Conservation (phyloP, 2,888 invertebrate genomes). For the Ochropleura plecta region DNA sequence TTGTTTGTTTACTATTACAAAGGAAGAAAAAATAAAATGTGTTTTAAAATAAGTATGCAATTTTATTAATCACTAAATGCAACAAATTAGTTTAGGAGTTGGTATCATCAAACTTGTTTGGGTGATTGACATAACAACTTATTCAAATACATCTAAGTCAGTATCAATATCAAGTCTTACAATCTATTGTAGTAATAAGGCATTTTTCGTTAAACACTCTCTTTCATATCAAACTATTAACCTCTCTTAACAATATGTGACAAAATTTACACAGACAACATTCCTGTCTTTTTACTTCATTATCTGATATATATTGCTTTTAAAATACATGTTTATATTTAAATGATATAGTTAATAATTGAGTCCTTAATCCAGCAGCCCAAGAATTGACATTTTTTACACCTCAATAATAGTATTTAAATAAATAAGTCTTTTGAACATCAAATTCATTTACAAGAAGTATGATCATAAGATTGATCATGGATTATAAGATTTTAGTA, state of each 20-base stretch:
- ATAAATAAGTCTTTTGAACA: conserved; percentile 47
- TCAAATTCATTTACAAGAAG: conserved; percentile 41
- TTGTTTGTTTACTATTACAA: conserved; percentile 38
- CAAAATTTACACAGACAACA: conserved; percentile 84
- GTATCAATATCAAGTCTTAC: conserved; percentile 90
- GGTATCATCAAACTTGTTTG: conserved; percentile 82
- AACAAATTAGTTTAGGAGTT: conserved; percentile 89
- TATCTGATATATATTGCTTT: conserved; percentile 84
- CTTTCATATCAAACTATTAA: conserved; percentile 90
- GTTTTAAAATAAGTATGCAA: conserved; percentile 89
- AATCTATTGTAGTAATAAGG: conserved; percentile 89
- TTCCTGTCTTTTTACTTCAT: conserved; percentile 78
- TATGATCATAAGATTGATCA: conserved; percentile 16
- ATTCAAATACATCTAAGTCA: conserved; percentile 86
- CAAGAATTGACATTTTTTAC: conserved; percentile 84
- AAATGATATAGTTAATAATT: conserved; percentile 85
- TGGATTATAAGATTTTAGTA: conserved; percentile 4
- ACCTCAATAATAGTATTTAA: conserved; percentile 51
- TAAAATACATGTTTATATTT: conserved; percentile 79
- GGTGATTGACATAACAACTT: conserved; percentile 84
- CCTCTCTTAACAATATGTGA: conserved; percentile 85
- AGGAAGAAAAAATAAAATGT: conserved; percentile 67
- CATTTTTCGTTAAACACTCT: conserved; percentile 89
- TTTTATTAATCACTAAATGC: conserved; percentile 90
- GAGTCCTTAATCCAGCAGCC: conserved; percentile 84